phyloP scores from a whole-genome alignment of 2,113 vertebrate species.

The Puntigrus tetrazona region DNA sequence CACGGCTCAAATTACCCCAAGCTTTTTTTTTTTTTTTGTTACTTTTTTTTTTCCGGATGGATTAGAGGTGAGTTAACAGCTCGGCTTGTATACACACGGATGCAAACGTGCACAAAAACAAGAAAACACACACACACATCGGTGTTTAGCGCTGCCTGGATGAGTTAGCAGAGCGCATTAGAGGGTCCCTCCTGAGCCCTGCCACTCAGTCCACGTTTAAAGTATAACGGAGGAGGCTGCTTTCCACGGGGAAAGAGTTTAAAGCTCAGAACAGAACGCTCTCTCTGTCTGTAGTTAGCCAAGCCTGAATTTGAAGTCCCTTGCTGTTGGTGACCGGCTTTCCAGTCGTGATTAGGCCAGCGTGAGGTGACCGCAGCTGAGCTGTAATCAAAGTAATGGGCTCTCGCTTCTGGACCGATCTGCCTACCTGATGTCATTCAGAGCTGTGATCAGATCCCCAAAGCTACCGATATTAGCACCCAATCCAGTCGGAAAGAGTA shows the following conservation, averaged over 20 bases:
- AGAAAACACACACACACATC: background rate
- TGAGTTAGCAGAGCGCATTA: background rate
- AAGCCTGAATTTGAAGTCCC: background rate
- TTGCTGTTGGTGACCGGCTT: background rate
- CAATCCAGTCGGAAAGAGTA: background rate
- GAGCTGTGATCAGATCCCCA: background rate
- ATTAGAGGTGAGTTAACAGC: conserved; percentile 5
- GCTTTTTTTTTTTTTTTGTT: conserved; percentile 7
- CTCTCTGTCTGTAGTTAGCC: background rate
- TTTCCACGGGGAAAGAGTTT: background rate
- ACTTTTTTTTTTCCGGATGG: background rate
- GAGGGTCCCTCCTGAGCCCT: background rate
- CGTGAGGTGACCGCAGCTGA: background rate
- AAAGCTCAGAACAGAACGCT: background rate
- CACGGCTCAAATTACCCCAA: conserved; percentile 25
- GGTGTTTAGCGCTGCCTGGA: background rate
- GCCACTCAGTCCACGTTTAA: conserved; percentile 6
- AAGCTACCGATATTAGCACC: background rate
- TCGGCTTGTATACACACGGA: background rate
- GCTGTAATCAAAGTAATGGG: conserved; percentile 27
- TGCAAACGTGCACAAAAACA: background rate
- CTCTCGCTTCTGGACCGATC: conserved; percentile 14
- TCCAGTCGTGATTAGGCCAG: conserved; percentile 24
- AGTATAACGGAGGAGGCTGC: background rate
- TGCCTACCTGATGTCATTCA: background rate